phyloP scores from a whole-genome alignment of 2,797 vertebrate species.

The Typhlichthys eigenmanni region DNA sequence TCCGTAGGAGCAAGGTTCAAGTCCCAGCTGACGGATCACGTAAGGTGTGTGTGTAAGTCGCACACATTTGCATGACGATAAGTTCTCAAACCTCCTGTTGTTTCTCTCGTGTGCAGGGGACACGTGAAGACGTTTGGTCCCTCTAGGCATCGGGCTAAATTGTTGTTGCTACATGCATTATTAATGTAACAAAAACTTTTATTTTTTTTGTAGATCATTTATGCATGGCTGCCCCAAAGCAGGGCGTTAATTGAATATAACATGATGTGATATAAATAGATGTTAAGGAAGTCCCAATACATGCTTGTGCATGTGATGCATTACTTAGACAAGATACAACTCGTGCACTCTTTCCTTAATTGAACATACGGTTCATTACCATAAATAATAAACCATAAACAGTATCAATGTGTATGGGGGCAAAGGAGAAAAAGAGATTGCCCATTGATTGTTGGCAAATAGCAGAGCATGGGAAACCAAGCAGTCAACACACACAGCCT shows the following conservation, averaged over 20 bases:
- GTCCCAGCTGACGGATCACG: too few species aligned
- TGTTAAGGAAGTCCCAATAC: conserved; percentile 54
- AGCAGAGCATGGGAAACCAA: conserved; percentile 3
- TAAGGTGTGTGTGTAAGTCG: conserved; percentile 19
- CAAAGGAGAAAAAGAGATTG: conserved; percentile 1
- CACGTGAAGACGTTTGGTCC: conserved; percentile 30
- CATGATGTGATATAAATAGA: conserved; percentile 59
- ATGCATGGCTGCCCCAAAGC: conserved; percentile 57
- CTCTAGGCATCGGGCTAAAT: conserved; percentile 44
- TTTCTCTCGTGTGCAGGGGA: conserved; percentile 41
- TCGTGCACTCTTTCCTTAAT: conserved; percentile 11
- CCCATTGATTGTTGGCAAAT: background rate
- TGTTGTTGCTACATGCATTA: conserved; percentile 56
- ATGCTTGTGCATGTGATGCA: conserved; percentile 18
- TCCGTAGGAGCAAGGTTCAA: too few species aligned
- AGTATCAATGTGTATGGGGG: background rate
- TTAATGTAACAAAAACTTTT: conserved; percentile 58
- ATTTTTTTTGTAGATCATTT: conserved; percentile 52
- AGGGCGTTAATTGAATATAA: conserved; percentile 64
- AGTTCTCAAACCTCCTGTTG: conserved; percentile 39
- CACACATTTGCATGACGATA: background rate
- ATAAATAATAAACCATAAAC: background rate
- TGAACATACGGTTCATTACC: background rate
- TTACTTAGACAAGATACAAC: conserved; percentile 11
- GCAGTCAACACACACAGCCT: conserved; percentile 1